Conservation (phyloP, 2,797 vertebrate genomes). For the Neomorphus geoffroyi region DNA sequence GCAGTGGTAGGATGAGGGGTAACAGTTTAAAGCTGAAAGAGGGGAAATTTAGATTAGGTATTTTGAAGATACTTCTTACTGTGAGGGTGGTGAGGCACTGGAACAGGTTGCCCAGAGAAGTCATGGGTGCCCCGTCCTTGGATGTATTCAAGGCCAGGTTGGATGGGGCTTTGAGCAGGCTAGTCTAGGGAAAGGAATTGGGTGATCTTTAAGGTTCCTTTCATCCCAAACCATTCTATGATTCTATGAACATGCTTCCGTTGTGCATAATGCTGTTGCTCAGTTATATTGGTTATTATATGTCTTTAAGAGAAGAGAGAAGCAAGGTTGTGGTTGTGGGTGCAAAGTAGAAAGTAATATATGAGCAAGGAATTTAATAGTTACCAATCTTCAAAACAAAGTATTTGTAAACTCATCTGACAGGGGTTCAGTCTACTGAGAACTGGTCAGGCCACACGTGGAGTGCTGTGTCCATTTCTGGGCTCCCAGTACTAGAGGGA, state of each 20-base stretch:
- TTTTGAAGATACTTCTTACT: too few relatives aligned
- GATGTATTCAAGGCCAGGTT: too few relatives aligned
- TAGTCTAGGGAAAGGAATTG: too few relatives aligned
- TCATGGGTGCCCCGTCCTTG: too few relatives aligned
- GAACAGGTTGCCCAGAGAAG: too few relatives aligned
- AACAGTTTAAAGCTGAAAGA: too few relatives aligned
- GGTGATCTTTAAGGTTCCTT: too few relatives aligned
- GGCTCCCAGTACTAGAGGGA: background rate
- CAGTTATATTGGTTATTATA: background rate
- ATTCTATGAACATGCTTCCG: background rate
- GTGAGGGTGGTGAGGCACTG: too few relatives aligned
- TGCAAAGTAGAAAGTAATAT: background rate
- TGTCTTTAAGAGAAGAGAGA: background rate
- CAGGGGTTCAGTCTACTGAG: background rate
- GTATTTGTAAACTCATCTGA: background rate
- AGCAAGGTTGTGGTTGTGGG: background rate
- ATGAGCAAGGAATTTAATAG: background rate
- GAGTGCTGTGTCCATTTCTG: background rate
- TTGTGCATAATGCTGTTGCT: background rate
- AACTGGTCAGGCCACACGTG: background rate
- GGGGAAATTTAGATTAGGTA: too few relatives aligned
- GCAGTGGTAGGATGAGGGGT: too few relatives aligned
- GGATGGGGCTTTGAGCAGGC: too few relatives aligned
- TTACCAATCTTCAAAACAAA: background rate
- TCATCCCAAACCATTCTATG: too few relatives aligned